Evolutionary conservation across 2,888 invertebrate species (phyloP), one percentile per base, ranked within the genome.

Genomic region (Nyleta sp.): DNA sequence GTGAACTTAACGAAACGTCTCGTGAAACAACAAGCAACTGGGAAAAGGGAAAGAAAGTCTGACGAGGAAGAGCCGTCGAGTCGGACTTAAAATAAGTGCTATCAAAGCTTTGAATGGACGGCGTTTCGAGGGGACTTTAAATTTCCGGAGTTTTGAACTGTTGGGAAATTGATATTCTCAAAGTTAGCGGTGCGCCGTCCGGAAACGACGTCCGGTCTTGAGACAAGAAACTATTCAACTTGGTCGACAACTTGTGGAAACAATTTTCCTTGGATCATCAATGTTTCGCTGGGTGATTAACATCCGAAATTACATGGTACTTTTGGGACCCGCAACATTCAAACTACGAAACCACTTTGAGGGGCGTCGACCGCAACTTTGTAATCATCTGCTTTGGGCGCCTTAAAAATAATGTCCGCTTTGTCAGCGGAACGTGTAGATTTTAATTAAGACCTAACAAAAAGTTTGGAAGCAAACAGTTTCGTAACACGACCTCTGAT

Each of bases 141-240:
- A 77, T 77, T 77, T 77, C 77, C 72, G 71, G 53, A 71, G 40
- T 67, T 77, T 24, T 71, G 67, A 77, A 60, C 55, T 31, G 67
- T 48, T 40, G 53, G 67, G 67, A 67, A 77, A 72, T 77, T 76
- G 76, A 76, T 71, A 76, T 76, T 76, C 65, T 31, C 33, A 35
- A 50, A 70, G 57, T 68, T 70, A 62, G 55, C 38, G 5, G 11
- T 42, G 48, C 22, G 28, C 65, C n/a, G n/a, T n/a, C n/a, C n/a
- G 42, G 55, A 73, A 44, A 72, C 62, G 28, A 57, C 55, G 42
- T 40, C 40, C 40, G 17, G 68, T 55, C 60, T 42, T 22, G 24
- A 52, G 64, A 65, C 62, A 50, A 70, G 68, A 50, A 75, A 64
- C 57, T 70, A 57, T 70, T 62, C 44, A 70, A 57, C 6, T 57